Conservation (phyloP, 1,140 invertebrate genomes). For the Pseudomyrmex concolor region DNA sequence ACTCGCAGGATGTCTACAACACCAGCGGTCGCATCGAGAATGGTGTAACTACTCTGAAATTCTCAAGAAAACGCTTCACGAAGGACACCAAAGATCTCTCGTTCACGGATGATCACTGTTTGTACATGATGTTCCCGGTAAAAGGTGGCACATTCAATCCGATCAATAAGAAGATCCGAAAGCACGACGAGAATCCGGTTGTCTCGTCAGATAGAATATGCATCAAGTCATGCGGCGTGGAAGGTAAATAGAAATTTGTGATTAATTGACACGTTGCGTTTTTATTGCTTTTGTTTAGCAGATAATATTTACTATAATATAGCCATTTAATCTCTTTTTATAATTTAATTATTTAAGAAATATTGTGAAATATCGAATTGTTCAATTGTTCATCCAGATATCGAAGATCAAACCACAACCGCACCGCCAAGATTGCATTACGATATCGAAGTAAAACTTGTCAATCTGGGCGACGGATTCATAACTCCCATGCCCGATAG, state of each 20-base stretch:
- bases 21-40: conserved; percentile 89
- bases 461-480: conserved; percentile 91
- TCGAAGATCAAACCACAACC: conserved; percentile 87
- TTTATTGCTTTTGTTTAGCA: neutral
- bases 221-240: conserved; percentile 90
- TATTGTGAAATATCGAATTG: neutral
- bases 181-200: conserved; percentile 92
- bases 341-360: neutral
- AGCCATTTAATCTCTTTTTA: neutral
- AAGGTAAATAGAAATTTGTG: conserved; percentile 84
- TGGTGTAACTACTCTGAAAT: conserved; percentile 92
- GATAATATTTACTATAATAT: neutral
- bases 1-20: conserved; percentile 91
- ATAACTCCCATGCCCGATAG: conserved; percentile 88
- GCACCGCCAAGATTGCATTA: conserved; percentile 88
- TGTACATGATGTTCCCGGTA: conserved; percentile 95
- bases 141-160: conserved; percentile 93
- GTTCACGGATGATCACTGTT: conserved; percentile 93
- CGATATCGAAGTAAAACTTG: conserved; percentile 90
- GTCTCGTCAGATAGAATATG: conserved; percentile 93
- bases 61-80: conserved; percentile 91
- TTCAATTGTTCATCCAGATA: conserved; percentile 37
- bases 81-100: conserved; percentile 92
- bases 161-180: conserved; percentile 94
- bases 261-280: neutral